Base-by-base conservation (phyloP, 2,113 vertebrate species). In the Pelecanoides urinatrix region DNA sequence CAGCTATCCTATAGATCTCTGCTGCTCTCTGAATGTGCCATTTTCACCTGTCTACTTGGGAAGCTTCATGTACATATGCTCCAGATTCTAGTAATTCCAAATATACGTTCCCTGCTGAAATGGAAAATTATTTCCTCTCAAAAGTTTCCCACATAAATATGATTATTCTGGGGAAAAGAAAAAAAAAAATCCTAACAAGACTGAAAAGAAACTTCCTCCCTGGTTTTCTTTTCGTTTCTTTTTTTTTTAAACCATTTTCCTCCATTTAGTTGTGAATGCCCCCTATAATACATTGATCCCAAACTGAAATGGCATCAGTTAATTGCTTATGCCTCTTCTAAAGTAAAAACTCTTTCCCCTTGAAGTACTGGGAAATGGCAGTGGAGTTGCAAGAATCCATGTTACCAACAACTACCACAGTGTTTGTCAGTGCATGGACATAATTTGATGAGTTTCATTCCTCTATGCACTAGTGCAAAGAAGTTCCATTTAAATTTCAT, bases 51-150 rank as follows among this genome's bases (percentile, higher is more conserved):
- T 67, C 67, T 96, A 4, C 47, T 77, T 65, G 18, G n/a, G 50
- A 86, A 75, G 9, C 67, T 90, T 90, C 32, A 76, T 83, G 94
- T 96, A n/a, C 71, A 88, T 88, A 86, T 88, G 79, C 44, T 95
- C 71, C 65, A 83, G 61, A 85, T 94, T 87, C 78, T 63, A 55
- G 61, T 67, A 78, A 88, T 76, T 88, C 59, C 55, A 88, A 90
- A 91, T 73, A 95, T 58, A 62, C 6, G 85, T 75, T 47, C 30
- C 23, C 15, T 76, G 40, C 27, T 90, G 29, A 89, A 95, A 86
- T 47, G 8, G 44, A 93, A 89, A 88, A 74, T 45, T 3, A 47
- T 77, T 79, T 90, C 1, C 16, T 76, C 10, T 80, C 67, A 71
- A 21, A 76, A 44, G 6, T 88, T 93, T 92, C 38, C 58, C 42